A percentile compares a stretch with the other conserved stretches of the same genome.
Evolutionary conservation across 2,888 invertebrate genomes (phyloP).

Genomic region (Cryptocephalus moraei): DNA sequence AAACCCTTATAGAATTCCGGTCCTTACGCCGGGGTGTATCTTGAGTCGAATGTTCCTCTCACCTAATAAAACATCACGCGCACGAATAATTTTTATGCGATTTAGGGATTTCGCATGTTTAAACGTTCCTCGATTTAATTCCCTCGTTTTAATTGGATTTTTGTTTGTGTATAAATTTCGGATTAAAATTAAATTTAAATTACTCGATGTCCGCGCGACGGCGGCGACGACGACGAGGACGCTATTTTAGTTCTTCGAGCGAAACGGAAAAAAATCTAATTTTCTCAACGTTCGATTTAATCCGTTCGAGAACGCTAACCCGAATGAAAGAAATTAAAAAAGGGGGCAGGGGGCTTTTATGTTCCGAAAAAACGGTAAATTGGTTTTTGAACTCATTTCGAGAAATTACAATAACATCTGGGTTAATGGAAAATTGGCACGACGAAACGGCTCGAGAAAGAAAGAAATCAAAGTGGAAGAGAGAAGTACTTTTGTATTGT

Average conservation of each 20-base stretch:
- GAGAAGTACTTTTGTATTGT: too few species aligned
- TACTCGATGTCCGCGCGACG: constrained; percentile 17
- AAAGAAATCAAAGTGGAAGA: constrained; percentile 1
- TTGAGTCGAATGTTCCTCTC: constrained; percentile 26
- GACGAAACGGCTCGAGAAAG: constrained; percentile 5
- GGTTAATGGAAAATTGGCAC: constrained; percentile 12
- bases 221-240: too few species aligned
- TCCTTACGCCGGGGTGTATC: constrained; percentile 23
- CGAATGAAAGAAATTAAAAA: constrained; percentile 10
- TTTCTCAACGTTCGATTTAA: constrained; percentile 16
- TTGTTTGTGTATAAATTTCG: constrained; percentile 33
- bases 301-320: constrained; percentile 8
- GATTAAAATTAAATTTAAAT: constrained; percentile 32
- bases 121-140: constrained; percentile 38
- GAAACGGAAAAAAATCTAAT: constrained; percentile 12
- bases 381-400: constrained; percentile 12
- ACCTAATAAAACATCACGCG: constrained; percentile 39
- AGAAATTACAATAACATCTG: constrained; percentile 7
- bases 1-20: constrained; percentile 23
- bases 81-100: constrained; percentile 41
- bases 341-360: constrained; percentile 8
- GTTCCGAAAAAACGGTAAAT: constrained; percentile 9
- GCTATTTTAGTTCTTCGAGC: not conserved
- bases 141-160: constrained; percentile 37
- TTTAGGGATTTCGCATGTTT: constrained; percentile 38